These are phyloP conservation scores for Enchytraeus crypticus DNA, from an alignment of 2,888 invertebrate genomes.

Conservation along the genomic window DNA sequence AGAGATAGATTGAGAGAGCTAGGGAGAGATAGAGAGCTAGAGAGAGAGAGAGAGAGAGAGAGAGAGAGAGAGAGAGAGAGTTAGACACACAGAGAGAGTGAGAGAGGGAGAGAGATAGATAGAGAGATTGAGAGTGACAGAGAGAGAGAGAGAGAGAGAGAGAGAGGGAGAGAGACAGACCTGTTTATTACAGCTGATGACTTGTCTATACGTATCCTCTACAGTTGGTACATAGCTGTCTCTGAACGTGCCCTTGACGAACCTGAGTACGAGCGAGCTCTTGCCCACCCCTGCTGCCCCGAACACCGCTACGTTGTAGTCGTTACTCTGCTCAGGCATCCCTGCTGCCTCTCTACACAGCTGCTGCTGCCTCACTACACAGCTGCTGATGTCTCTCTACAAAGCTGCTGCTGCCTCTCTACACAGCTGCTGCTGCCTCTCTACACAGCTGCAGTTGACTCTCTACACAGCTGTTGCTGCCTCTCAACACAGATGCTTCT, in stretches of 20 bases:
- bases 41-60: no score
- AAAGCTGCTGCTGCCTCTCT: neutral
- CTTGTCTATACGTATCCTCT: conserved; percentile 87
- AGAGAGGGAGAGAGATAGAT: no score
- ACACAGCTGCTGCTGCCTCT: neutral
- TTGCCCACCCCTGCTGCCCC: conserved; percentile 92
- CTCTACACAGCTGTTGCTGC: neutral
- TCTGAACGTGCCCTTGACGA: conserved; percentile 95
- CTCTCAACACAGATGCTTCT: neutral
- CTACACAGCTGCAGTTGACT: no score
- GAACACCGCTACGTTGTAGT: conserved; percentile 97
- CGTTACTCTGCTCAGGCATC: conserved; percentile 79
- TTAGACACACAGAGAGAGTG: no score
- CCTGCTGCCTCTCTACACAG: conserved; percentile 27
- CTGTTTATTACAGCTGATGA: conserved; percentile 76
- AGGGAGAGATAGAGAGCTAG: no score
- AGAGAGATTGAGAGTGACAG: no score
- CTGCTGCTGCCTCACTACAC: neutral
- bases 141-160: conserved; percentile 6
- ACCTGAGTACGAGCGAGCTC: conserved; percentile 83
- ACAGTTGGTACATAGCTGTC: conserved; percentile 99
- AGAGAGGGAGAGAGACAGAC: neutral
- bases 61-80: no score
- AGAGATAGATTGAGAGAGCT: no score
- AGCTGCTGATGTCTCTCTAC: neutral